Conservation (phyloP, 2,888 invertebrate genomes). For the Catocala sponsa region DNA sequence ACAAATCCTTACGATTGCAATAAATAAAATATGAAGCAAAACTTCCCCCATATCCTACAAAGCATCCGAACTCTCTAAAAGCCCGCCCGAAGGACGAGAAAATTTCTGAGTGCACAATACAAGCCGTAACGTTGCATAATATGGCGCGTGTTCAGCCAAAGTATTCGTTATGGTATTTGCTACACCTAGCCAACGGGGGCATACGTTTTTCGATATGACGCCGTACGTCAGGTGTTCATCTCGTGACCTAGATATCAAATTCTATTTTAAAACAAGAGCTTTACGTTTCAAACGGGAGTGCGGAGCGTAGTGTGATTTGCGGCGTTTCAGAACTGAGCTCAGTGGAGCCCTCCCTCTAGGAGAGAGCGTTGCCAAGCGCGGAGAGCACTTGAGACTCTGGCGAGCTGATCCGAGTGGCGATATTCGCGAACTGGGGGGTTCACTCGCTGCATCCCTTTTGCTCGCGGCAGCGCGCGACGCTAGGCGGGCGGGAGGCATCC, state of each 20-base stretch:
- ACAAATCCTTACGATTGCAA: conserved; percentile 19
- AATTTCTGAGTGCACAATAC: conserved; percentile 80
- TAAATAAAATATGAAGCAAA: conserved; percentile 27
- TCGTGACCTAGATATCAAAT: conserved; percentile 62
- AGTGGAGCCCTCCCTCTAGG: conserved; percentile 81
- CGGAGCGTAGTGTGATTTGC: conserved; percentile 53
- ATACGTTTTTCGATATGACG: conserved; percentile 87
- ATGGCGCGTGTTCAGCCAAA: conserved; percentile 85
- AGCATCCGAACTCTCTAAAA: conserved; percentile 65
- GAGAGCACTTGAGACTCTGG: conserved; percentile 84
- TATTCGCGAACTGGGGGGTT: conserved; percentile 76
- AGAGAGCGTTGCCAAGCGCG: conserved; percentile 72
- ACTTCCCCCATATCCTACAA: conserved; percentile 38
- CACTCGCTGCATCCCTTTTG: conserved; percentile 84
- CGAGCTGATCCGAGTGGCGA: conserved; percentile 79
- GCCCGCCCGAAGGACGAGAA: conserved; percentile 73
- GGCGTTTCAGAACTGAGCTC: conserved; percentile 60
- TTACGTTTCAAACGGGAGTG: conserved; percentile 64
- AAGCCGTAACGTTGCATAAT: conserved; percentile 85
- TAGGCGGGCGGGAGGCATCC: conserved; percentile 81
- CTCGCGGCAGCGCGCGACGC: conserved; percentile 74
- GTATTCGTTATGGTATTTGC: conserved; percentile 88
- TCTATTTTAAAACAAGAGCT: conserved; percentile 59
- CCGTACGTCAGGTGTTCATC: conserved; percentile 87
- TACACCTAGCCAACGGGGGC: conserved; percentile 86